Percentiles rank a stretch among this genome's conserved stretches.
Conservation (phyloP, 2,113 vertebrate species). For the Callipepla californica region DNA sequence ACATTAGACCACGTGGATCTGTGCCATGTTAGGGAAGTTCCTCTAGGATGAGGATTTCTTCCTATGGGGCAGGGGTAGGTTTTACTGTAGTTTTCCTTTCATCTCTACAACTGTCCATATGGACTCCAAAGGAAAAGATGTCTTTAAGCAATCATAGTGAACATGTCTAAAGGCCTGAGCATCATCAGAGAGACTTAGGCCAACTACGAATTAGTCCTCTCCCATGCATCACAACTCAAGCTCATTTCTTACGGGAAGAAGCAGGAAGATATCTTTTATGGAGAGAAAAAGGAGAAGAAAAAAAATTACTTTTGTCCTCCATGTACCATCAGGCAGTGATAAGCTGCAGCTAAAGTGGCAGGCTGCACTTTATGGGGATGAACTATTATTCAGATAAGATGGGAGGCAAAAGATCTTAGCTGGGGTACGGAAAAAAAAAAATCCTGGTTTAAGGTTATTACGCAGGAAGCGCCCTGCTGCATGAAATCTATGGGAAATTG, state of each 20-base stretch:
- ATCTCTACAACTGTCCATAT: not conserved
- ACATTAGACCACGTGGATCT: fast-evolving
- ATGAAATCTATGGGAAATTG: conserved; percentile 81
- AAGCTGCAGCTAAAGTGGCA: conserved; percentile 75
- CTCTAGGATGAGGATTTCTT: not conserved
- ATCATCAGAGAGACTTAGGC: not conserved
- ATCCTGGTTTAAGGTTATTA: conserved; percentile 78
- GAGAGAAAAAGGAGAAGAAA: not conserved
- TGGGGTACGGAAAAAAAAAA: conserved; percentile 16
- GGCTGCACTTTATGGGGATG: conserved; percentile 66
- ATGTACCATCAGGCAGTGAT: conserved; percentile 70
- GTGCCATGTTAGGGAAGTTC: not conserved
- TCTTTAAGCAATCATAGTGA: conserved; percentile 12
- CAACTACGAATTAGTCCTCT: not conserved
- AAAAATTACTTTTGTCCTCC: conserved; percentile 58
- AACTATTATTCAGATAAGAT: conserved; percentile 77
- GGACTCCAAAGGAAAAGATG: not conserved
- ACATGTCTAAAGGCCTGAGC: not conserved
- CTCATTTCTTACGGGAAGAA: conserved; percentile 14
- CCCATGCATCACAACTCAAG: not conserved
- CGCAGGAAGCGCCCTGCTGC: conserved; percentile 75
- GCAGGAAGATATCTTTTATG: conserved; percentile 73
- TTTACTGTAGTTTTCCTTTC: not conserved
- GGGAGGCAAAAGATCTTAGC: conserved; percentile 61
- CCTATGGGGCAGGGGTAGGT: not conserved